Conservation (phyloP, 1,140 invertebrate genomes). For the Yoshiicerus persimilis region DNA sequence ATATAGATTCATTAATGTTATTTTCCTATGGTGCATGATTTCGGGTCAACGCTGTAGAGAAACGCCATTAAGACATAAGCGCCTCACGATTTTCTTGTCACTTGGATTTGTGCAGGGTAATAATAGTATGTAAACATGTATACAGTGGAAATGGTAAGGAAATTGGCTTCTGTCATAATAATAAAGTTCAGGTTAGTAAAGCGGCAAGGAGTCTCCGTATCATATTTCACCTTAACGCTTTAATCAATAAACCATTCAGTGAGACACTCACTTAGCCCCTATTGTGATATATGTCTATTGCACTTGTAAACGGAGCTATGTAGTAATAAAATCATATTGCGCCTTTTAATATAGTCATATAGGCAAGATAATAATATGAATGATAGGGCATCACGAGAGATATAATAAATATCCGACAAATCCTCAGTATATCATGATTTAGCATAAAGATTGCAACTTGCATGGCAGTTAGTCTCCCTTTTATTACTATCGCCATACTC, state of each 20-base stretch:
- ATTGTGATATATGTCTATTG: too few relatives aligned
- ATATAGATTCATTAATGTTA: too few relatives aligned
- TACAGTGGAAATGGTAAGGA: not conserved
- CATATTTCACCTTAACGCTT: slow-evolving; percentile 20
- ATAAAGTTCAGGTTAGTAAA: slow-evolving; percentile 14
- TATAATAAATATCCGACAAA: slow-evolving; percentile 7
- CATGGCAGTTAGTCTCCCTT: slow-evolving; percentile 17
- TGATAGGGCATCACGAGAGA: not conserved
- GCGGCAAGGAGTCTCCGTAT: not conserved
- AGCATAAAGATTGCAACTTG: slow-evolving; percentile 17
- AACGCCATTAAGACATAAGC: too few relatives aligned
- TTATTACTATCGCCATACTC: not conserved
- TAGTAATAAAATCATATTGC: not conserved
- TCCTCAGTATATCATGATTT: not conserved
- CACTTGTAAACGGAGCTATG: not conserved
- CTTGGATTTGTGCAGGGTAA: not conserved
- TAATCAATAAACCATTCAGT: slow-evolving; percentile 10
- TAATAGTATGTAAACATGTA: not conserved
- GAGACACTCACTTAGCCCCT: not conserved
- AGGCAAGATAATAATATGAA: not conserved
- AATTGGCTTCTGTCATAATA: slow-evolving; percentile 17
- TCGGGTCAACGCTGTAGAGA: too few relatives aligned
- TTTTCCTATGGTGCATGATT: too few relatives aligned
- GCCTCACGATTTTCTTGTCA: too few relatives aligned
- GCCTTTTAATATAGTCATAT: not conserved